phyloP scores from a whole-genome alignment of 2,888 invertebrate genomes.

The Linyphia triangularis region DNA sequence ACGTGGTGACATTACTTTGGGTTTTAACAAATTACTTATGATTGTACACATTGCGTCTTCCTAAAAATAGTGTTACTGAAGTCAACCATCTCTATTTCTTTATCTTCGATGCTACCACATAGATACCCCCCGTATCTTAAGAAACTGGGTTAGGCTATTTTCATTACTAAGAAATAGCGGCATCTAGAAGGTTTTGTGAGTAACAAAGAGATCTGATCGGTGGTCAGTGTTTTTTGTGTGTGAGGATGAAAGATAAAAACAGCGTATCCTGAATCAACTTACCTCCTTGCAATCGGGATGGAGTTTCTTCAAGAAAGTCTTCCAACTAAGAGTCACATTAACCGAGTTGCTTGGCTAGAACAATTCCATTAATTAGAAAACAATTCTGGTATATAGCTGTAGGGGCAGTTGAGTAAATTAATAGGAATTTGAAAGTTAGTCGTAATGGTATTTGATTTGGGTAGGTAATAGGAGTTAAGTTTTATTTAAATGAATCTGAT shows the following conservation, averaged over 20 bases:
- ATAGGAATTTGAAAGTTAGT: too few relatives aligned
- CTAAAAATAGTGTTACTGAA: too few relatives aligned
- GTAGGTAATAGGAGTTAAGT: too few relatives aligned
- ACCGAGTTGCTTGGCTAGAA: background rate
- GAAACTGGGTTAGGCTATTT: background rate
- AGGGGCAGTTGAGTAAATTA: too few relatives aligned
- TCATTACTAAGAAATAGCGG: background rate
- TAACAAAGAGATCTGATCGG: constrained; percentile 6
- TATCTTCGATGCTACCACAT: background rate
- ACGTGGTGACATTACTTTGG: too few relatives aligned
- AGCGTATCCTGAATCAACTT: background rate
- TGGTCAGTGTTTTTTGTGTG: background rate
- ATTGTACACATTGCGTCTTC: too few relatives aligned
- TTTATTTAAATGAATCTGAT: too few relatives aligned
- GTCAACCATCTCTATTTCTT: too few relatives aligned
- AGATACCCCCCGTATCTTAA: background rate
- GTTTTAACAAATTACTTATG: too few relatives aligned
- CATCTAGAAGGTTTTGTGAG: background rate
- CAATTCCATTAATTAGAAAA: background rate
- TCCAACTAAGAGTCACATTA: too few relatives aligned
- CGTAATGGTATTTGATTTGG: too few relatives aligned
- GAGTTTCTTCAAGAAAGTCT: background rate
- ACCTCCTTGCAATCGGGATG: background rate
- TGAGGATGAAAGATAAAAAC: background rate
- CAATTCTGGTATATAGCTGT: too few relatives aligned